Base-by-base conservation (phyloP, 2,888 invertebrate species). In the Epinotia demarniana region DNA sequence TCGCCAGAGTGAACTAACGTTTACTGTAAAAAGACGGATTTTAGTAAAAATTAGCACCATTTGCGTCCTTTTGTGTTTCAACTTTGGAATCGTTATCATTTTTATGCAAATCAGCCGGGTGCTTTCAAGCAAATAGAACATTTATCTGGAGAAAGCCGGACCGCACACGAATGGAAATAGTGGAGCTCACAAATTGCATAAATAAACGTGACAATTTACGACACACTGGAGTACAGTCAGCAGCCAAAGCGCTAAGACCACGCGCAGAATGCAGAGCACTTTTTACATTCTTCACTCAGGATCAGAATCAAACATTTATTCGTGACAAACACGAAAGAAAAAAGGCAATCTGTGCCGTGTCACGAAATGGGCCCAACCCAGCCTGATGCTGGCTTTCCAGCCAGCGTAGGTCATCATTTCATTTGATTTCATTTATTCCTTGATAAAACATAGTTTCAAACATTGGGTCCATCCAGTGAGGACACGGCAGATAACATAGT, bases 91-190 rank as follows among this genome's bases (percentile, higher is more conserved):
- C 80, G 81, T 84, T 87, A 87, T 87, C 86, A 82, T 81, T 80
- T 84, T 84, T 88, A 87, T 88, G 87, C 85, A 87, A 88, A 88
- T 81, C 79, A 78, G 76, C 74, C 73, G 80, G 81, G 82, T 79
- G 84, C 79, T 82, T 81, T 81, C 80, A 80, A 82, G 84, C 82
- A 82, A 86, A 85, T 81, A 79, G 79, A 79, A 80, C 78, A 80
- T 81, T 81, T 79, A 82, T 84, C 76, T 71, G 77, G 78, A 81
- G 82, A 81, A 81, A 81, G 80, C 80, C 77, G 62, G 87, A 84
- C 87, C 87, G 79, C 86, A 87, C 87, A 85, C 83, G 82, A 77
- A 74, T 78, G 27, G 53, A 18, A 55, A 19, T 33, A 49, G 39
- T 66, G 55, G 33, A 39, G 67, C 58, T 27, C 43, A 43, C 46